Conservation (phyloP, 2,797 vertebrate genomes). For the Champsocephalus gunnari region DNA sequence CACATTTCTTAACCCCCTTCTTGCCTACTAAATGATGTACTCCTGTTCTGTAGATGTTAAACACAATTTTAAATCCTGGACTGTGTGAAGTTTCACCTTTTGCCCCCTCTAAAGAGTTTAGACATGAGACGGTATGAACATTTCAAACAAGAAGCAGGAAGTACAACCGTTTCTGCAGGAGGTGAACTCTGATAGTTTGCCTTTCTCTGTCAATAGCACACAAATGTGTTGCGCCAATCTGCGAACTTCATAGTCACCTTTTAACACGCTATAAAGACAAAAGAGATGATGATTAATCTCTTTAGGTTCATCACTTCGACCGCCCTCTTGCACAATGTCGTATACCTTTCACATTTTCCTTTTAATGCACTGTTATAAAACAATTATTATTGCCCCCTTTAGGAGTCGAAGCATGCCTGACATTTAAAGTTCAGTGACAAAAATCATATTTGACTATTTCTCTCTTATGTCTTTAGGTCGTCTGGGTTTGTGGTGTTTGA, state of each 20-base stretch:
- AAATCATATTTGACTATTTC: not conserved
- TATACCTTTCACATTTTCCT: not conserved
- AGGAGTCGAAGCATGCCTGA: not conserved
- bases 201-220: too few species aligned
- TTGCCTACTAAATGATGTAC: conserved; percentile 61
- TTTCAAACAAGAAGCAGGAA: too few species aligned
- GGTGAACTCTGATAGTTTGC: too few species aligned
- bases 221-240: too few species aligned
- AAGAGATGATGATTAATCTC: not conserved
- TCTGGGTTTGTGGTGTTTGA: not conserved
- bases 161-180: too few species aligned
- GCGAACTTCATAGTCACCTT: too few species aligned
- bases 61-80: conserved; percentile 23
- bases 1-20: conserved; percentile 41
- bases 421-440: not conserved
- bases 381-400: not conserved
- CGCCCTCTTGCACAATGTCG: not conserved
- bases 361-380: not conserved
- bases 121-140: too few species aligned
- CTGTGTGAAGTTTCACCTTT: conserved; percentile 16
- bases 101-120: conserved; percentile 7
- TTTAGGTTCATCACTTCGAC: not conserved
- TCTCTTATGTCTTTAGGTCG: not conserved
- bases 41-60: conserved; percentile 41
- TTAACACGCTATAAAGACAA: not conserved